Evolutionary conservation across 2,797 vertebrate species (phyloP).

Genomic region (Cichlasoma orientale): DNA sequence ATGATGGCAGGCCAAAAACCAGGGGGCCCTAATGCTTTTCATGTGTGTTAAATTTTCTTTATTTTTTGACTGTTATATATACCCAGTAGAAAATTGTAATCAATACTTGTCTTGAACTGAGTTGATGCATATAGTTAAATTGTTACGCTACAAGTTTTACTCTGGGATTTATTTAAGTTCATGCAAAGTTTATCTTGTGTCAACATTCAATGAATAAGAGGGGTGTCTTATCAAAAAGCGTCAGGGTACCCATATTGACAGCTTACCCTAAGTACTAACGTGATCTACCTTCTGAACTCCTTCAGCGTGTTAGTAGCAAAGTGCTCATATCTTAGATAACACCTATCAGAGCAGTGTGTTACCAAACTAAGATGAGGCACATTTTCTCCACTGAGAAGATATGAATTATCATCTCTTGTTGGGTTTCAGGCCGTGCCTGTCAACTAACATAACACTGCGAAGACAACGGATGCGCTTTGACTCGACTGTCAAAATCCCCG

Average conservation of each 20-base stretch:
- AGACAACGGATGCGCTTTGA: background rate
- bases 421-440: background rate
- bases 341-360: background rate
- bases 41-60: background rate
- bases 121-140: background rate
- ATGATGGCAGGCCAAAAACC: background rate
- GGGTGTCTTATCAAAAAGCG: background rate
- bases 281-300: background rate
- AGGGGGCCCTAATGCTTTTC: background rate
- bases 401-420: background rate
- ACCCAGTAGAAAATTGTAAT: background rate
- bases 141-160: background rate
- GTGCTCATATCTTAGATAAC: background rate
- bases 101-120: background rate
- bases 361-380: background rate
- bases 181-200: background rate
- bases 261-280: background rate
- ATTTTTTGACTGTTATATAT: background rate
- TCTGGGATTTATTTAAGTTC: background rate
- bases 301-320: background rate
- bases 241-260: background rate
- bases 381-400: background rate
- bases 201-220: background rate
- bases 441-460: background rate
- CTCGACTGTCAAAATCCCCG: slow-evolving; percentile 12